Base-by-base conservation (phyloP, 2,888 invertebrate species). In the Tipula unca region DNA sequence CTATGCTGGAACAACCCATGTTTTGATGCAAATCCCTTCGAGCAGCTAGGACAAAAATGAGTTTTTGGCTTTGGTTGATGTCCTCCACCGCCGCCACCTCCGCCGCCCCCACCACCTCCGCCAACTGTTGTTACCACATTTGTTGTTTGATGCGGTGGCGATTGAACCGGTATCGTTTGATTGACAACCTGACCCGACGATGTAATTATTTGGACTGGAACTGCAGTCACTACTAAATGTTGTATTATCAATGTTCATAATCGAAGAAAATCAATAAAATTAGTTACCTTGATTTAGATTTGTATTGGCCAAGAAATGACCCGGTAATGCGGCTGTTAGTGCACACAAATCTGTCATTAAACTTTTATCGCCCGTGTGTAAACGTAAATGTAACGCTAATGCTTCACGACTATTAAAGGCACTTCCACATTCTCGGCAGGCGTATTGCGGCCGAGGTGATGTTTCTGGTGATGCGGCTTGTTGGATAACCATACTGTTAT, bases 1-100 rank as follows among this genome's bases (percentile, higher is more conserved):
- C 95, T 95, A 90, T 96, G 96, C 88, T 96, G 96, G 86, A 95
- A 92, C 4, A 96, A 90, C 0, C 96, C 96, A 87, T 96, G 96
- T 89, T 96, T 96, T 85, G 96, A 95, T 1, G 95, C 95, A 88
- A 96, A 96, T 3, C 95, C 95, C 89, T 95, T 95, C 82, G 95
- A 95, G 88, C 96, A 96, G 88, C 95, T 95, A 32, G 93, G 93
- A 89, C 96, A 96, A 87, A 95, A 93, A 89, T 96, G 95, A 86
- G 95, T 93, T 90, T 96, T 96, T 29, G 95, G 94, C 88, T 95
- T 92, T 0, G 88, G 87, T 39, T 86, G 86, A 69, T 87, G 87
- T 10, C 25, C 14, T 85, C 86, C 2, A 90, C 90, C 10, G 90
- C 90, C 39, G 88, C 87, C 85, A 89, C 89, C 20, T 90, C 89